Percentiles rank a stretch among this genome's conserved stretches.
These are phyloP conservation scores for Epinotia bilunana DNA, from an alignment of 2,888 invertebrate species.

Conservation along the genomic window DNA sequence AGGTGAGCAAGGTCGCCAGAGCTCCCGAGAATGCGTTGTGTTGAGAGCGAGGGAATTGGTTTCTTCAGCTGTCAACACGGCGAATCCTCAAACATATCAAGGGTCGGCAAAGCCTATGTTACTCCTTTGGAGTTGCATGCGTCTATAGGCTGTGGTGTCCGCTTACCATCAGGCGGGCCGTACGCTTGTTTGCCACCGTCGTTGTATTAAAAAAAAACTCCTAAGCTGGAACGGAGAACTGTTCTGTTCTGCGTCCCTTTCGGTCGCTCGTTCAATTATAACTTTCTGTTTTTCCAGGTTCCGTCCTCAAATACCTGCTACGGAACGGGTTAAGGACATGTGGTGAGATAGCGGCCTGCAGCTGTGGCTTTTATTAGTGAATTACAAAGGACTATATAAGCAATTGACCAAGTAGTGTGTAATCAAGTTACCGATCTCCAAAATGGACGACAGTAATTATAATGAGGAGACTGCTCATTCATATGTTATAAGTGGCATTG, in stretches of 20 bases:
- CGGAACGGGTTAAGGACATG: slow-evolving; percentile 84
- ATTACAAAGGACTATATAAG: slow-evolving; percentile 36
- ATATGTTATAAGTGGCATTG: slow-evolving; percentile 9
- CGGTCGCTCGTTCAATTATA: neutral
- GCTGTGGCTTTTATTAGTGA: slow-evolving; percentile 28
- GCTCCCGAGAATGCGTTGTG: too few relatives aligned
- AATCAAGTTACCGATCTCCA: slow-evolving; percentile 47
- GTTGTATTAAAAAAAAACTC: too few relatives aligned
- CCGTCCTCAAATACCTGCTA: slow-evolving; percentile 77
- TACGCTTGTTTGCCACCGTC: too few relatives aligned
- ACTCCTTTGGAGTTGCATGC: too few relatives aligned
- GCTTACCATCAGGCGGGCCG: too few relatives aligned
- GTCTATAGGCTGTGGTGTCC: too few relatives aligned
- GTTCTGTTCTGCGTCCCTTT: neutral
- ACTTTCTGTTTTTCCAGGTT: slow-evolving; percentile 64
- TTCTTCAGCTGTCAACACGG: too few relatives aligned
- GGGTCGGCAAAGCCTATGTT: too few relatives aligned
- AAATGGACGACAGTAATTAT: slow-evolving; percentile 31
- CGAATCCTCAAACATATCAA: too few relatives aligned
- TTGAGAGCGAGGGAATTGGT: too few relatives aligned
- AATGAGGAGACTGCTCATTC: slow-evolving; percentile 16
- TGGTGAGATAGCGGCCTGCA: slow-evolving; percentile 69
- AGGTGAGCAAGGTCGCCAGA: too few relatives aligned
- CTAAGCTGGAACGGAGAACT: too few relatives aligned
- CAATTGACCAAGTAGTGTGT: slow-evolving; percentile 40